Conservation (phyloP, 2,888 invertebrate genomes). For the Patella depressa region DNA sequence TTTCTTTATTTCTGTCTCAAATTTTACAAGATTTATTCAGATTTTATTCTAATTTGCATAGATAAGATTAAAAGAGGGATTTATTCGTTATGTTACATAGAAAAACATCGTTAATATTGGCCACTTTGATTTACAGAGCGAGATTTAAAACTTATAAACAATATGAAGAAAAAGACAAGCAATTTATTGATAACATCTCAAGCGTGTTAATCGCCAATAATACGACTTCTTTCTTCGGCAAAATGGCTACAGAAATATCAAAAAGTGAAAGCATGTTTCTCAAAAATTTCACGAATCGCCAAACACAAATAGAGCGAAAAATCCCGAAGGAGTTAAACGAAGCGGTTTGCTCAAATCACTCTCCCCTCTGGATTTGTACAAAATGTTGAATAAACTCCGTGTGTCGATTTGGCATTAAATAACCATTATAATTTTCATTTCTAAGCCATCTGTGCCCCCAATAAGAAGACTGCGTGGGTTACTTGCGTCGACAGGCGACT, state of each 20-base stretch:
- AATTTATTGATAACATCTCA: conserved; percentile 12
- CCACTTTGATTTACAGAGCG: too few species aligned
- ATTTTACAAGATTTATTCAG: too few species aligned
- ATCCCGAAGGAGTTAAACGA: conserved; percentile 3
- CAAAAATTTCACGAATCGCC: conserved; percentile 12
- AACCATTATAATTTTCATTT: conserved; percentile 7
- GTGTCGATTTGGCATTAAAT: not conserved
- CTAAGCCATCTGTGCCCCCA: conserved; percentile 8
- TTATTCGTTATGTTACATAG: too few species aligned
- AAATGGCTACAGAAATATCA: conserved; percentile 3
- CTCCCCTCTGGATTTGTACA: conserved; percentile 6
- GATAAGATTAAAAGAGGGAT: too few species aligned
- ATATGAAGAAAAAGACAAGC: conserved; percentile 7
- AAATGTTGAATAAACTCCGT: not conserved
- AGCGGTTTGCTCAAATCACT: not conserved
- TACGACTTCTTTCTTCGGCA: not conserved
- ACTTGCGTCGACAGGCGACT: too few species aligned
- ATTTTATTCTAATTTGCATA: too few species aligned
- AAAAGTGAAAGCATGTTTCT: conserved; percentile 13
- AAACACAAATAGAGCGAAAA: conserved; percentile 5
- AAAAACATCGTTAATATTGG: too few species aligned
- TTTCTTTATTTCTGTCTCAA: too few species aligned
- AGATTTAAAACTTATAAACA: conserved; percentile 13
- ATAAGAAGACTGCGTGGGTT: not conserved
- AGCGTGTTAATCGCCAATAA: conserved; percentile 10